Evolutionary conservation across 2,797 vertebrate genomes (phyloP).

Genomic region (Triplophysa bombifrons): DNA sequence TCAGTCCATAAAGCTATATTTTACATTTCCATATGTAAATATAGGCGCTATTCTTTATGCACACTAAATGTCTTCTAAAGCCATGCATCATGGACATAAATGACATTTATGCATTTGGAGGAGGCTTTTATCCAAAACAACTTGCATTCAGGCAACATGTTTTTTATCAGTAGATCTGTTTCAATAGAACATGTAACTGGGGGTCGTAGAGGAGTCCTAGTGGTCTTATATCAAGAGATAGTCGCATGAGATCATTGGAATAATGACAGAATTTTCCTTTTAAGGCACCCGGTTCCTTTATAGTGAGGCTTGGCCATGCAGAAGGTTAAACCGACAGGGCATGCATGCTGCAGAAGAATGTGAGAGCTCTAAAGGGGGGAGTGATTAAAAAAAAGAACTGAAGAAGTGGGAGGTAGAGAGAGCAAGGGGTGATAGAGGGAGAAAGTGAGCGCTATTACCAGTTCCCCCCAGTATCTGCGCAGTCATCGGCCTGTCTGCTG

Average conservation of each 20-base stretch:
- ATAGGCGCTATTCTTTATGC: not conserved
- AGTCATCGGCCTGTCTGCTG: constrained; percentile 73
- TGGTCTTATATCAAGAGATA: not conserved
- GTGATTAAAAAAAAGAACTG: not conserved
- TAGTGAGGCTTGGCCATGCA: not conserved
- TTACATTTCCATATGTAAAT: not conserved
- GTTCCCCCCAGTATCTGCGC: constrained; percentile 70
- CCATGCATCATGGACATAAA: not conserved
- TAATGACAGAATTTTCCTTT: not conserved
- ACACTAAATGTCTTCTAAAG: not conserved
- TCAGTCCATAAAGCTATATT: not conserved
- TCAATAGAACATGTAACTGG: too few relatives aligned
- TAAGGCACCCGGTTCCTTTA: not conserved
- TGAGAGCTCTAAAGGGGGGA: not conserved
- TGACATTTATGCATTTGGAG: not conserved
- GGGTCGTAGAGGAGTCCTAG: not conserved
- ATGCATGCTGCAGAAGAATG: not conserved
- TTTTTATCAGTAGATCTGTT: too few relatives aligned
- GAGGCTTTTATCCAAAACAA: not conserved
- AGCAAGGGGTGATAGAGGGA: not conserved
- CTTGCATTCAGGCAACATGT: not conserved
- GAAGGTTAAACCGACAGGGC: not conserved
- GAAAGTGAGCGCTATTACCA: constrained; percentile 50
- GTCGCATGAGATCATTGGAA: not conserved
- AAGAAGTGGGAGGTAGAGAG: not conserved